A percentile compares a stretch with the other conserved stretches of the same genome.
These are phyloP conservation scores for Sphaerophoria taeniata DNA, from an alignment of 2,888 invertebrate species.

Conservation along the genomic window DNA sequence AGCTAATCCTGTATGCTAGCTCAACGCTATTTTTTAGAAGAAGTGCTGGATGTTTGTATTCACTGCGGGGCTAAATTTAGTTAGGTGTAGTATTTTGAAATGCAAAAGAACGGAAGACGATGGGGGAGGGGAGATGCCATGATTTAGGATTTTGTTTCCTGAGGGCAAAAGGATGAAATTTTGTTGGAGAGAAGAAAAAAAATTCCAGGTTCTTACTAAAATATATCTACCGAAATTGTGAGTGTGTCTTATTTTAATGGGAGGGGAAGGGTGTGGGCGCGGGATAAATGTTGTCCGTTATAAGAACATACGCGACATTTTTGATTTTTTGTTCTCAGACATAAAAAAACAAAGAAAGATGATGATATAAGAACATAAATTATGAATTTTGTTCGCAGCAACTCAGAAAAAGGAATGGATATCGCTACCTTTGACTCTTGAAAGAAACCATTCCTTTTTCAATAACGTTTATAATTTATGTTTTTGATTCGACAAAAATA, in stretches of 20 bases:
- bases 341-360: conserved; percentile 28
- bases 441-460: conserved; percentile 37
- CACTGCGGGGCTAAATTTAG: conserved; percentile 35
- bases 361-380: conserved; percentile 58
- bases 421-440: not conserved
- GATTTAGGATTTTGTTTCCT: conserved; percentile 21
- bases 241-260: conserved; percentile 7
- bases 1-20: not conserved
- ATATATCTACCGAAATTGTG: not conserved
- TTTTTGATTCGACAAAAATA: not conserved
- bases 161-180: not conserved
- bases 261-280: not conserved
- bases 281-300: conserved; percentile 51
- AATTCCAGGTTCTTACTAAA: conserved; percentile 13
- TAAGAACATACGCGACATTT: conserved; percentile 45
- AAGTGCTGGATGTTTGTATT: conserved; percentile 30
- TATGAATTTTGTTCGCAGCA: conserved; percentile 37
- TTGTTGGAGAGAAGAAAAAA: not conserved
- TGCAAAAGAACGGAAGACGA: not conserved
- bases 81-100: conserved; percentile 32
- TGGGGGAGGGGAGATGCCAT: conserved; percentile 1
- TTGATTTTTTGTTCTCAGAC: conserved; percentile 48
- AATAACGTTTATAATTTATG: conserved; percentile 41
- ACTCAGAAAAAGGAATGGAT: not conserved
- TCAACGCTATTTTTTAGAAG: conserved; percentile 23